Base-by-base conservation (phyloP, 2,888 invertebrate genomes). In the Diabrotica balteata region DNA sequence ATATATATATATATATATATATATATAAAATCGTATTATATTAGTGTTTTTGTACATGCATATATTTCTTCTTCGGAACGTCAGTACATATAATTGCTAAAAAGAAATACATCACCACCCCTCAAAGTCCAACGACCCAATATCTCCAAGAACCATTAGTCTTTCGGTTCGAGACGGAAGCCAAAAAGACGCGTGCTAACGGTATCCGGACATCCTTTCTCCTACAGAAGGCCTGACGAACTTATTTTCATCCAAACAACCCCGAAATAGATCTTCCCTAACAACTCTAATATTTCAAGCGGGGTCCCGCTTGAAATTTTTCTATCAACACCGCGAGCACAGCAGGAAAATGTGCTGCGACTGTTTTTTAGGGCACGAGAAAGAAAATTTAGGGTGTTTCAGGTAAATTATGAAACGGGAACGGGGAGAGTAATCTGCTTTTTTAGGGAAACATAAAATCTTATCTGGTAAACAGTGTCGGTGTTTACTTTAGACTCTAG, bases 161-260 rank as follows among this genome's bases (percentile, higher is more conserved):
- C 68, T 68, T 60, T 63, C 52, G 43, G 55, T 60, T 46, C 46
- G n/a, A 42, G 42, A 9, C 51, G 63, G 64, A 63, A 68, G 63
- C 51, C 59, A 32, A 61, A 64, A 64, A 68, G 63, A 68, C 67
- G 52, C 57, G 59, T 64, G 46, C 50, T 68, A 68, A 68, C 58
- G 68, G 64, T 62, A 63, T 59, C 60, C 68, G 68, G 63, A 68
- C 63, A 64, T 68, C 68, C 68, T 68, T 43, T 60, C 55, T 47
- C 43, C 55, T 59, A 47, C 22, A 47, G 60, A 60, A 60, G 46
- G 50, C 60, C 60, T 52, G 50, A 59, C 60, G 63, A 68, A 57
- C 52, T 53, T 59, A 64, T 64, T 68, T 64, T 60, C 52, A 60
- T 55, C 63, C 44, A 60, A 68, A 60, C 63, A 60, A 66, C 55